A percentile compares a stretch with the other conserved stretches of the same genome.
Evolutionary conservation across 2,888 invertebrate genomes (phyloP).

Genomic region (Meteorus cinctellus): DNA sequence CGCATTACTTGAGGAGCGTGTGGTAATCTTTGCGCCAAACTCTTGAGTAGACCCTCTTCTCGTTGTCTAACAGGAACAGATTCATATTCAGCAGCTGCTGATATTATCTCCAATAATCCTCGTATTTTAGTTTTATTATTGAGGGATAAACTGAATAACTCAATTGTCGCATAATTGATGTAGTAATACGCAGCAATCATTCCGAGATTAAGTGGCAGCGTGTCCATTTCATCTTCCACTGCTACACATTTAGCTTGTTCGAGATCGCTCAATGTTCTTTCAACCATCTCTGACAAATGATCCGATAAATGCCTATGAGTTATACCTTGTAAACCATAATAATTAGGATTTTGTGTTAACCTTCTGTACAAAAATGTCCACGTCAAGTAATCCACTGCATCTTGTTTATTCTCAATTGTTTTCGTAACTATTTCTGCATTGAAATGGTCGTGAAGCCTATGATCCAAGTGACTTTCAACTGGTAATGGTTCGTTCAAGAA

Average conservation of each 20-base stretch:
- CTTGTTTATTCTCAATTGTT: constrained; percentile 99
- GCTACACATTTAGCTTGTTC: constrained; percentile 98
- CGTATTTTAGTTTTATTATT: constrained; percentile 98
- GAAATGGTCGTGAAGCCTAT: constrained; percentile 98
- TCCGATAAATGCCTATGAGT: constrained; percentile 98
- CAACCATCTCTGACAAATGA: constrained; percentile 97
- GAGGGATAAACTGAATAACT: constrained; percentile 96
- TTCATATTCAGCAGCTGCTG: constrained; percentile 97
- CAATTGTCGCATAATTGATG: constrained; percentile 99
- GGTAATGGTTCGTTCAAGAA: constrained; percentile 97
- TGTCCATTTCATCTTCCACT: constrained; percentile 98
- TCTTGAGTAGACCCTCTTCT: constrained; percentile 90
- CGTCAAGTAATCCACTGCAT: constrained; percentile 98
- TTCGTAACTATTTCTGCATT: constrained; percentile 99
- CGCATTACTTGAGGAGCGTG: constrained; percentile 72
- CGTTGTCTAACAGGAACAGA: constrained; percentile 95
- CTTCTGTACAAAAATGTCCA: constrained; percentile 99
- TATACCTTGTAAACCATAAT: constrained; percentile 97
- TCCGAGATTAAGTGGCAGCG: constrained; percentile 96
- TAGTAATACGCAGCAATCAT: constrained; percentile 99
- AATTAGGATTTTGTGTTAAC: constrained; percentile 99
- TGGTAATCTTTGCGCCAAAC: constrained; percentile 80
- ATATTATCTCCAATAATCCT: constrained; percentile 97
- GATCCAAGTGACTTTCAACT: constrained; percentile 98
- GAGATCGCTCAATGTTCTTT: constrained; percentile 93